Conservation (phyloP, 2,113 vertebrate genomes). For the Pterocles burchelli region DNA sequence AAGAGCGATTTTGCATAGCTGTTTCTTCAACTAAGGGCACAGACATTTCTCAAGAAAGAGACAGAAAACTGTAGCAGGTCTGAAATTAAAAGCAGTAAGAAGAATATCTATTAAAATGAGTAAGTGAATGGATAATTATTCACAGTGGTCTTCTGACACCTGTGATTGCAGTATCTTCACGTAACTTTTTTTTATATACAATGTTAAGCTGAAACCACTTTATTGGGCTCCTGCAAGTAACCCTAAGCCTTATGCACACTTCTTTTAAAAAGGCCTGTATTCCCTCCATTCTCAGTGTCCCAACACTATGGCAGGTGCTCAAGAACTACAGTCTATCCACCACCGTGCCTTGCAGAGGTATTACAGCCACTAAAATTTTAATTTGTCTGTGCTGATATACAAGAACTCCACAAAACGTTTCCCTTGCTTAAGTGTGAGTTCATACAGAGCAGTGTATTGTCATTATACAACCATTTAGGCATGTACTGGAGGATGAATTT, state of each 20-base stretch:
- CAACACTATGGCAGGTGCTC: neutral
- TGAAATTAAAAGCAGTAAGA: neutral
- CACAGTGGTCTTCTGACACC: neutral
- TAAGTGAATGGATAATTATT: neutral
- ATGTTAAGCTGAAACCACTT: neutral
- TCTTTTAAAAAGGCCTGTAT: neutral
- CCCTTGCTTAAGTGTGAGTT: neutral
- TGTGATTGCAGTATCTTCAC: neutral
- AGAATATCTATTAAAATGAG: neutral
- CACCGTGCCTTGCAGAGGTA: neutral
- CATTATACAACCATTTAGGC: neutral
- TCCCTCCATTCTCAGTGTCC: neutral
- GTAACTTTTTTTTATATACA: neutral
- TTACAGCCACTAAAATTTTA: neutral
- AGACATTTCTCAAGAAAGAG: neutral
- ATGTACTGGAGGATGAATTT: neutral
- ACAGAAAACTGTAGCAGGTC: neutral
- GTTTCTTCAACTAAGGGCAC: neutral
- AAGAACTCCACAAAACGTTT: neutral
- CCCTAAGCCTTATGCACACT: neutral
- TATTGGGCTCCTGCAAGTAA: neutral
- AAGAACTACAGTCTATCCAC: neutral
- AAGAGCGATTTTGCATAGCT: neutral
- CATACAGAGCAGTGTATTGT: neutral
- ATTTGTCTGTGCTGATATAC: neutral